Conservation (phyloP, 2,888 invertebrate genomes). For the Tricholauxania praeusta region DNA sequence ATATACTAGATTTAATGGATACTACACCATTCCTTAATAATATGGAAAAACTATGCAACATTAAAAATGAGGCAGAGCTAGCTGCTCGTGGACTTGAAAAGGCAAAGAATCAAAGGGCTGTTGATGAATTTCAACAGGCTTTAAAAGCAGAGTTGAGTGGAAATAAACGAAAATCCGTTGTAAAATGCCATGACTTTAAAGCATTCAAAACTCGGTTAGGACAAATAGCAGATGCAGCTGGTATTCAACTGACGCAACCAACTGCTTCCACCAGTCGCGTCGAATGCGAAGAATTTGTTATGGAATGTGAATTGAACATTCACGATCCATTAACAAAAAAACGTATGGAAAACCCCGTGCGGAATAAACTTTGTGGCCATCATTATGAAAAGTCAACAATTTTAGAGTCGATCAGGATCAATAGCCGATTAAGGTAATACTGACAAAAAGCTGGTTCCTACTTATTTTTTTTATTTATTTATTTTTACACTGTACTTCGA, state of each 20-base stretch:
- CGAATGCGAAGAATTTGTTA: constrained; percentile 51
- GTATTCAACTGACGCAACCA: constrained; percentile 24
- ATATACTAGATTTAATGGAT: constrained; percentile 46
- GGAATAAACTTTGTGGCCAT: constrained; percentile 70
- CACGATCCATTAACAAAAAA: constrained; percentile 71
- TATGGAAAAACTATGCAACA: constrained; percentile 42
- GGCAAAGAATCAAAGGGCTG: constrained; percentile 42
- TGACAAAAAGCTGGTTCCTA: no score
- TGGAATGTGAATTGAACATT: constrained; percentile 59
- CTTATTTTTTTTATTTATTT: no score
- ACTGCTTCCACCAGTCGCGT: constrained; percentile 36
- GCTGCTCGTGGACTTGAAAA: constrained; percentile 41
- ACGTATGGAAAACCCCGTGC: constrained; percentile 69
- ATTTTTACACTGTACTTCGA: not conserved
- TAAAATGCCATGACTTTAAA: constrained; percentile 47
- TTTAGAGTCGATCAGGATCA: constrained; percentile 65
- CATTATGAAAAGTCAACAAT: constrained; percentile 70
- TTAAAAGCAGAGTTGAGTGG: constrained; percentile 31
- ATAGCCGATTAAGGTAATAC: constrained; percentile 60
- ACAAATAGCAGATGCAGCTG: constrained; percentile 41
- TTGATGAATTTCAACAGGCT: constrained; percentile 43
- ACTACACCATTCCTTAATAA: constrained; percentile 41
- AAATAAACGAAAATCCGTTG: constrained; percentile 41
- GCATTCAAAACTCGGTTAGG: constrained; percentile 42
- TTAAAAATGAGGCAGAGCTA: constrained; percentile 42